phyloP scores from a whole-genome alignment of 1,140 invertebrate genomes.

The Sitobion miscanthi region DNA sequence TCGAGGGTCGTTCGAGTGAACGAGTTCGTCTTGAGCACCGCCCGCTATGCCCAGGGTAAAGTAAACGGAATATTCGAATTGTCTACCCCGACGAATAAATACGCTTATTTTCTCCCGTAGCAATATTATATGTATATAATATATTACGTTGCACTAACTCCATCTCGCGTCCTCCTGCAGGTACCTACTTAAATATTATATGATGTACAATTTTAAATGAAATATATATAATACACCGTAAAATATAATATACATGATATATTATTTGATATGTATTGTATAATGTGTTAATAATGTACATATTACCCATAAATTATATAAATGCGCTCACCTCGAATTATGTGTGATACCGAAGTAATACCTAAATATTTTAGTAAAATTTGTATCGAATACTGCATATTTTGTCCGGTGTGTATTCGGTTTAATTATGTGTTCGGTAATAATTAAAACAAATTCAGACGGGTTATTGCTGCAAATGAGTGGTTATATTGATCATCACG shows the following conservation, averaged over 20 bases:
- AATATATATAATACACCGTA: background rate
- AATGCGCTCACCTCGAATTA: background rate
- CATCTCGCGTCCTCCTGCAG: too few relatives aligned
- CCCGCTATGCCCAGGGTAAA: background rate
- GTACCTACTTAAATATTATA: background rate
- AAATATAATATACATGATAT: background rate
- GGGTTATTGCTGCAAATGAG: slow-evolving; percentile 8
- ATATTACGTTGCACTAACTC: background rate
- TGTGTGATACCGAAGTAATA: background rate
- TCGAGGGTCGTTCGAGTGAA: background rate
- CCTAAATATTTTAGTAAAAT: background rate
- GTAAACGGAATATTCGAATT: background rate
- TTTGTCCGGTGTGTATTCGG: background rate
- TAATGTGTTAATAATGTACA: too few relatives aligned
- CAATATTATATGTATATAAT: background rate
- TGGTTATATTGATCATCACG: background rate
- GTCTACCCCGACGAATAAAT: background rate
- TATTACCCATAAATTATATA: background rate
- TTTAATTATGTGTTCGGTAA: background rate
- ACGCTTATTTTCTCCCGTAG: background rate
- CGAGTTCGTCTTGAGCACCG: background rate
- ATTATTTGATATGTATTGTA: background rate
- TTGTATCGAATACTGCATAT: background rate
- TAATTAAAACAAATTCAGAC: background rate
- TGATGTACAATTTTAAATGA: background rate